phyloP scores from a whole-genome alignment of 1,140 invertebrate species.

The Cherax destructor region DNA sequence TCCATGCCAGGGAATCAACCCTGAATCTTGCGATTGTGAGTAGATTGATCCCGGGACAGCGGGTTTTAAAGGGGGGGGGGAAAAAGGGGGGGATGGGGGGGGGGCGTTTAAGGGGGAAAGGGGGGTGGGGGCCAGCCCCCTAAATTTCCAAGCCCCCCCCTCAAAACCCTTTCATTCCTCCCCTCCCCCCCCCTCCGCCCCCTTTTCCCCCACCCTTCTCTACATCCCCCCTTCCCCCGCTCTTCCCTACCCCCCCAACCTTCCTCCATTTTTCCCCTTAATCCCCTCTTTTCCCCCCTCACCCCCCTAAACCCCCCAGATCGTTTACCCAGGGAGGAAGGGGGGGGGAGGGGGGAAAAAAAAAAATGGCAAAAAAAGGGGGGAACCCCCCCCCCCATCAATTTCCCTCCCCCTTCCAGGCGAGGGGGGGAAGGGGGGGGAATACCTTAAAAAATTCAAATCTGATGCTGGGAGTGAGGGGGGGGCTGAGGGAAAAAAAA shows the following conservation, averaged over 20 bases:
- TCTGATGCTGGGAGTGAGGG: constrained; percentile 21
- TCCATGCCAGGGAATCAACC: no score
- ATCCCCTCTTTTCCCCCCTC: background rate
- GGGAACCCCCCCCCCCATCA: constrained; percentile 8
- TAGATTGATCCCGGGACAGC: background rate
- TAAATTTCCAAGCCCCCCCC: background rate
- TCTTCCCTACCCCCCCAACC: background rate
- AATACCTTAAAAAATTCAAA: constrained; percentile 31
- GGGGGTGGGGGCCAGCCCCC: background rate
- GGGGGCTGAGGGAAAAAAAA: no score
- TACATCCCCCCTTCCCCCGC: background rate
- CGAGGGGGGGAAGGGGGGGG: constrained; percentile 22
- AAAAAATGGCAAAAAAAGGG: background rate
- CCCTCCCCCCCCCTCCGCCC: background rate
- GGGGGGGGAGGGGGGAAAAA: background rate
- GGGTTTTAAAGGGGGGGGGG: background rate
- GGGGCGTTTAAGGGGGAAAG: background rate
- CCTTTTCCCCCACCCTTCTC: background rate
- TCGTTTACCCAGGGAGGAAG: background rate
- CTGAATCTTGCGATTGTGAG: no score
- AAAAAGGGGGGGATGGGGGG: background rate
- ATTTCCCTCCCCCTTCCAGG: constrained; percentile 35
- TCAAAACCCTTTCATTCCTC: no score
- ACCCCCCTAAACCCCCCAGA: no score
- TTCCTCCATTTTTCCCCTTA: background rate